Evolutionary conservation across 2,797 vertebrate species (phyloP).

Genomic region (Phylloscopus collybita): DNA sequence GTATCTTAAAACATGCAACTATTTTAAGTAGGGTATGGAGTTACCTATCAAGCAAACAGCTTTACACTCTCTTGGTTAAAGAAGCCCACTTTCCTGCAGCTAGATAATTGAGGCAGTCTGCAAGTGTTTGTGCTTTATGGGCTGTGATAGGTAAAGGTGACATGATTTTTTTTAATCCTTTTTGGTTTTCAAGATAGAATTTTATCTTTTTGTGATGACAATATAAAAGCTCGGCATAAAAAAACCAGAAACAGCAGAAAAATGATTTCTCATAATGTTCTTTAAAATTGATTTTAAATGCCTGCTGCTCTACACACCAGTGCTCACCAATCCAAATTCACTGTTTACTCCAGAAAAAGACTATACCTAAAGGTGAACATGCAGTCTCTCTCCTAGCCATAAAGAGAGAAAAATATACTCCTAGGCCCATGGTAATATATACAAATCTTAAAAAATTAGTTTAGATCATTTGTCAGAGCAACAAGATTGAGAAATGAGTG

Average conservation of each 20-base stretch:
- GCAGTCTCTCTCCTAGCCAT: background rate
- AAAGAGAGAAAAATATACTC: background rate
- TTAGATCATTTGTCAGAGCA: background rate
- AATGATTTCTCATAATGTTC: background rate
- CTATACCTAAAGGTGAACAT: background rate
- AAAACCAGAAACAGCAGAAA: accelerated
- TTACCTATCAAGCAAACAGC: background rate
- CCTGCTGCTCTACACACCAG: background rate
- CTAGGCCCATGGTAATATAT: background rate
- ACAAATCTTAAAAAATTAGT: background rate
- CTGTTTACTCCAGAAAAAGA: background rate
- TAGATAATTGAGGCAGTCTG: background rate
- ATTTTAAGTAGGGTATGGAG: background rate
- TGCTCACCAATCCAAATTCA: background rate
- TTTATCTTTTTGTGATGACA: background rate
- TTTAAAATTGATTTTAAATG: background rate
- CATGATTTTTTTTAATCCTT: background rate
- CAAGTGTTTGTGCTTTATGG: background rate
- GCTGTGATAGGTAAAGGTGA: background rate
- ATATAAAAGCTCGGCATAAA: background rate
- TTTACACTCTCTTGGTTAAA: background rate
- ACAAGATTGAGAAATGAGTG: background rate
- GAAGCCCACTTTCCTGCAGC: background rate
- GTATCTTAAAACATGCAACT: background rate
- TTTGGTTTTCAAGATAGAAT: background rate